Conservation (phyloP, 2,797 vertebrate species). For the Zenarchopterus dispar region DNA sequence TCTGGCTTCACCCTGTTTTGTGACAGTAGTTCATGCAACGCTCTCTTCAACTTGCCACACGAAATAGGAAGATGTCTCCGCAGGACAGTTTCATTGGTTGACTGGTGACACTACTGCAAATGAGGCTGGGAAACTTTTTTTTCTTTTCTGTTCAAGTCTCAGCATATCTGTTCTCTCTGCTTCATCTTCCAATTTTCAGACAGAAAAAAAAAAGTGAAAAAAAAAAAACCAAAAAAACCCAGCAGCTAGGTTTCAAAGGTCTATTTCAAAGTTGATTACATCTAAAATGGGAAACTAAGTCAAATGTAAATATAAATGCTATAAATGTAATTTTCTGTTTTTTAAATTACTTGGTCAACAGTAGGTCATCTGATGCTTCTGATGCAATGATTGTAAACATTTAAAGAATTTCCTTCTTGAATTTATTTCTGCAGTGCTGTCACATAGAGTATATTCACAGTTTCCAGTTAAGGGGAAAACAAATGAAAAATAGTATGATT, state of each 20-base stretch:
- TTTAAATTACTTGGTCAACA: too few species aligned
- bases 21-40: slow-evolving; percentile 53
- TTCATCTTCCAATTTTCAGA: slow-evolving; percentile 26
- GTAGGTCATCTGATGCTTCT: too few species aligned
- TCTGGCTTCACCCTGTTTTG: slow-evolving; percentile 35
- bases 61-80: slow-evolving; percentile 73
- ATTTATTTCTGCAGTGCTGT: too few species aligned
- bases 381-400: too few species aligned
- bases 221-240: too few species aligned
- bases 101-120: slow-evolving; percentile 49
- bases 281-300: too few species aligned
- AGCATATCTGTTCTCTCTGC: slow-evolving; percentile 33
- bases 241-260: too few species aligned
- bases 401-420: too few species aligned
- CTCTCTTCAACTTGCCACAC: slow-evolving; percentile 63
- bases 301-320: too few species aligned
- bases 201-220: neutral
- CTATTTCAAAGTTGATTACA: too few species aligned
- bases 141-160: slow-evolving; percentile 4
- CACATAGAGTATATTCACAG: too few species aligned
- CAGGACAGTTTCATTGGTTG: slow-evolving; percentile 74
- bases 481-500: neutral
- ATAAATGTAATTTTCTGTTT: too few species aligned
- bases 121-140: slow-evolving; percentile 63
- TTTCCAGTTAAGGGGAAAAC: neutral